Evolutionary conservation across 2,113 vertebrate species (phyloP).

Genomic region (Antidorcas marsupialis): DNA sequence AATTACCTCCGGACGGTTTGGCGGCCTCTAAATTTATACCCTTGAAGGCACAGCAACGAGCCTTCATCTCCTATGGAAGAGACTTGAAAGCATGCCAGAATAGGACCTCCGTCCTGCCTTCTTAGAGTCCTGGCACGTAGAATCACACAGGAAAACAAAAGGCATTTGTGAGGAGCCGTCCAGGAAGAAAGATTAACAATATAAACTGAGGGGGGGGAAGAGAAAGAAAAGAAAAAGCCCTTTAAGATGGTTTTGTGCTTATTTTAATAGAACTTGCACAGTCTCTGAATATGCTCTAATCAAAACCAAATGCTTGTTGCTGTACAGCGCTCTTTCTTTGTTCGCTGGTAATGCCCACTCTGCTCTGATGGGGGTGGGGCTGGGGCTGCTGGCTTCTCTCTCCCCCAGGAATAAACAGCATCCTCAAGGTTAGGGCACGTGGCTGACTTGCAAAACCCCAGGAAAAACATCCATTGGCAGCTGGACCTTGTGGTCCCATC

Average conservation of each 20-base stretch:
- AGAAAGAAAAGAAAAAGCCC: constrained; percentile 76
- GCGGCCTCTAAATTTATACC: constrained; percentile 82
- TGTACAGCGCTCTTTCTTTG: constrained; percentile 75
- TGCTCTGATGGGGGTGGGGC: constrained; percentile 57
- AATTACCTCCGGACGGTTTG: constrained; percentile 81
- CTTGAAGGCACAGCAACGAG: constrained; percentile 80
- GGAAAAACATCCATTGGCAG: constrained; percentile 42
- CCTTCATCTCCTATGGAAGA: constrained; percentile 79
- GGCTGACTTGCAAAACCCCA: constrained; percentile 61
- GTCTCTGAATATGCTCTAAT: constrained; percentile 79
- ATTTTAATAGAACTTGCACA: constrained; percentile 82
- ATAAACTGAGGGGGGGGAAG: constrained; percentile 66
- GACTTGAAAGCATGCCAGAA: constrained; percentile 83
- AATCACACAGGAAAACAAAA: constrained; percentile 83
- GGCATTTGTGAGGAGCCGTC: constrained; percentile 82
- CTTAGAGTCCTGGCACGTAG: constrained; percentile 83
- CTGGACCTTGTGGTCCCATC: constrained; percentile 60
- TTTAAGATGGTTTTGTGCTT: constrained; percentile 81
- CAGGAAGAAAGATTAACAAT: constrained; percentile 85
- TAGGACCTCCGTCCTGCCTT: constrained; percentile 77
- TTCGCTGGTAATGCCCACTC: constrained; percentile 75
- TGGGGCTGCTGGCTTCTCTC: constrained; percentile 72
- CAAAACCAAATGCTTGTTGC: constrained; percentile 79
- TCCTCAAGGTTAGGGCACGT: constrained; percentile 77
- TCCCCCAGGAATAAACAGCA: constrained; percentile 77